Base-by-base conservation (phyloP, 2,888 invertebrate genomes). In the Conops quadrifasciatus region DNA sequence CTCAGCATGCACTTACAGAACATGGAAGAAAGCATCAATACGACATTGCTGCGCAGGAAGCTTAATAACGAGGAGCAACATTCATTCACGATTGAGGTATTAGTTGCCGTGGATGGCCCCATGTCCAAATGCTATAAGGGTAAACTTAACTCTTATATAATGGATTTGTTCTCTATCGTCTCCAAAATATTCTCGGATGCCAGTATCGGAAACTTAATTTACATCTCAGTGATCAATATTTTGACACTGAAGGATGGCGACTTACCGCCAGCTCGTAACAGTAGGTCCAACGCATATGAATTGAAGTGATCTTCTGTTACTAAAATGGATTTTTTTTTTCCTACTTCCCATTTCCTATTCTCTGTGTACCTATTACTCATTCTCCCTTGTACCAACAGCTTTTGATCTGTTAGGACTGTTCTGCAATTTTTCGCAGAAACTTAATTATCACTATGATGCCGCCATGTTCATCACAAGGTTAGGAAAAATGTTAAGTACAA, bases 401-500 rank as follows among this genome's bases (percentile, higher is more conserved):
- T 83, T 87, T 65, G 90, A 91, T 66, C 91, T 93, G 85, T 87
- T 95, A 65, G 88, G 89, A 72, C 88, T 88, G 74, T 96, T 96
- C 83, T 96, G 95, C 82, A 86, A 88, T 16, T 94, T 93, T 91
- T 78, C 85, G 67, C 92, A 94, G 81, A 77, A 78, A 59, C 75
- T 77, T 62, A 87, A 88, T 28, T 83, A 87, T 45, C 92, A 91
- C 78, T 90, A 92, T 80, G 94, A 94, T 81, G 90, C 91, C 0
- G 93, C 94, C 15, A 88, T 94, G 70, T 87, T 94, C 66, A 86
- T 94, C 62, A 94, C 94, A 45, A 91, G 93, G 93, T 93, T 81
- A 80, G 77, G 49, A 15, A 11, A 15, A 7, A 30, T 26, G 7
- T 26, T 59, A 19, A n/a, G n/a, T n/a, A n/a, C n/a, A n/a, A n/a